Evolutionary conservation across 2,797 vertebrate genomes (phyloP).

Genomic region (Helicolenus hilgendorfi): DNA sequence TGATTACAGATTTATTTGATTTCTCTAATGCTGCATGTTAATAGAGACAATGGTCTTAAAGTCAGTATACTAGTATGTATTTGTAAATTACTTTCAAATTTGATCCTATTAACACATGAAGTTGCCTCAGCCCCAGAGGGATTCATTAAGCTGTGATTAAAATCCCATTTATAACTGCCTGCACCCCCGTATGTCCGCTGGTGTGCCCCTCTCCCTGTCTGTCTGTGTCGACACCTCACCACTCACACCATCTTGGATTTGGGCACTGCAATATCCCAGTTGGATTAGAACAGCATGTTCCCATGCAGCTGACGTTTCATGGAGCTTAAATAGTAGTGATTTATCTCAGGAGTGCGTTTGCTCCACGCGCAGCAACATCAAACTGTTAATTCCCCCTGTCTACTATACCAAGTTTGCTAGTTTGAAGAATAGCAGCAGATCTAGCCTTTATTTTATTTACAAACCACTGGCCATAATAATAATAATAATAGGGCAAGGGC

Average conservation of each 20-base stretch:
- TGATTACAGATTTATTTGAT: not conserved
- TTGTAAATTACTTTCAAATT: not conserved
- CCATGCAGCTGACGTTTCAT: slow-evolving; percentile 61
- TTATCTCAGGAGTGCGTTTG: slow-evolving; percentile 39
- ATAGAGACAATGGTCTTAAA: not conserved
- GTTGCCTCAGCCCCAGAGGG: not conserved
- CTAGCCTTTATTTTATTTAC: not conserved
- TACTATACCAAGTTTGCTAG: not conserved
- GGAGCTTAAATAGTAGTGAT: slow-evolving; percentile 53
- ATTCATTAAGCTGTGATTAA: not conserved
- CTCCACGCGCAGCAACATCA: slow-evolving; percentile 13
- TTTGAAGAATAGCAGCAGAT: not conserved
- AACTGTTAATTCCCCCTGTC: slow-evolving; percentile 14
- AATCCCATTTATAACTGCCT: not conserved
- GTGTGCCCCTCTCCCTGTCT: not conserved
- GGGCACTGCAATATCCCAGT: slow-evolving; percentile 39
- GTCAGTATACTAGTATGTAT: not conserved
- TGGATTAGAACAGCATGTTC: slow-evolving; percentile 75
- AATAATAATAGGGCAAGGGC: not conserved
- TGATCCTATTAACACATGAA: not conserved
- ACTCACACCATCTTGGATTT: slow-evolving; percentile 62
- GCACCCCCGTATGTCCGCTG: not conserved
- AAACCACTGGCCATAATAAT: not conserved
- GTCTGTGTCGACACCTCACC: slow-evolving; percentile 52
- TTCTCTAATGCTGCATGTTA: not conserved